Percentiles rank a stretch among this genome's conserved stretches.
phyloP scores from a whole-genome alignment of 2,888 invertebrate species.

The Heliconius ethilla region DNA sequence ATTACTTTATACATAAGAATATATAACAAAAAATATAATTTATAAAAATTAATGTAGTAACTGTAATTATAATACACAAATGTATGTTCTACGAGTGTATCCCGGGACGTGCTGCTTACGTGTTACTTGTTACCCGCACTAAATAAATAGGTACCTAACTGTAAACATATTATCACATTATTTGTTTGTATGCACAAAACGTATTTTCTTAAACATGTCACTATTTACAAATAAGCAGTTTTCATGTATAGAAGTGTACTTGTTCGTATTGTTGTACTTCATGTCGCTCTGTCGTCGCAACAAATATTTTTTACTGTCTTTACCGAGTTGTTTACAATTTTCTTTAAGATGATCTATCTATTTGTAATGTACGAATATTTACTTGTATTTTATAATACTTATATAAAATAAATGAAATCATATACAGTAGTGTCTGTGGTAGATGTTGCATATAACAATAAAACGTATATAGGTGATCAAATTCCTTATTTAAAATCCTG shows the following conservation, averaged over 20 bases:
- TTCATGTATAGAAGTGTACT: not conserved
- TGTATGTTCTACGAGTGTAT: not conserved
- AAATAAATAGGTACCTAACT: not conserved
- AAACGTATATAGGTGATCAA: conserved; percentile 15
- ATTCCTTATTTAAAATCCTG: conserved; percentile 18
- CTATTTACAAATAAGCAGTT: not conserved
- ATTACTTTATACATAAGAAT: not conserved
- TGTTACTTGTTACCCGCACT: conserved; percentile 12
- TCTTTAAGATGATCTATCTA: conserved; percentile 47
- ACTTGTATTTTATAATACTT: not conserved
- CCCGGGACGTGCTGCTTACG: not conserved
- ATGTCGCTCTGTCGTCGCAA: conserved; percentile 13
- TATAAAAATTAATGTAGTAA: not conserved
- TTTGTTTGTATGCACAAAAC: not conserved
- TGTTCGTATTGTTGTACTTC: conserved; percentile 4
- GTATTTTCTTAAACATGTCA: not conserved
- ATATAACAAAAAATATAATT: too few species aligned
- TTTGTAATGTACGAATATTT: conserved; percentile 22
- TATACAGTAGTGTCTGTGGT: conserved; percentile 40
- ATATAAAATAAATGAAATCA: conserved; percentile 5
- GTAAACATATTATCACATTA: not conserved
- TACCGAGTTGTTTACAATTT: conserved; percentile 18
- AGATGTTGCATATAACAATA: conserved; percentile 50
- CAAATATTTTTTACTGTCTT: conserved; percentile 24
- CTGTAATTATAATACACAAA: not conserved